phyloP scores from a whole-genome alignment of 2,888 invertebrate species.

The Gisinianus flammeolus region DNA sequence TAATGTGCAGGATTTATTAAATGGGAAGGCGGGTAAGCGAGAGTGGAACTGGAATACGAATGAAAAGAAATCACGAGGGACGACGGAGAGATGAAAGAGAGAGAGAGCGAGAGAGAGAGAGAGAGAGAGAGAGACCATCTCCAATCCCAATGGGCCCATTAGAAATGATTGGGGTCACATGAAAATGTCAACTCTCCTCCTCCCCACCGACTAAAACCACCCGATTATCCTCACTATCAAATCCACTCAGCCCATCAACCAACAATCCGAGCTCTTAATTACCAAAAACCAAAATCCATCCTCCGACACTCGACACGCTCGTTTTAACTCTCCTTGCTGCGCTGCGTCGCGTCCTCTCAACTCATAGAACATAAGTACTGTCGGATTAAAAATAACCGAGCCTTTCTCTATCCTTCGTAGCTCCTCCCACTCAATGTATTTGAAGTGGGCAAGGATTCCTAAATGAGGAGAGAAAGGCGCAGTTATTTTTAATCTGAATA shows the following conservation, averaged over 20 bases:
- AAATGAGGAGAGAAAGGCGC: no score
- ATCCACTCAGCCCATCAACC: constrained; percentile 16
- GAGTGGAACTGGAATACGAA: not conserved
- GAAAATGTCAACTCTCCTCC: constrained; percentile 33
- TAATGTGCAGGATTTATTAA: constrained; percentile 19
- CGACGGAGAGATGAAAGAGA: constrained; percentile 4
- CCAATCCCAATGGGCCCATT: constrained; percentile 36
- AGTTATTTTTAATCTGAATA: no score
- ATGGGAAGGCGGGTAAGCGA: constrained; percentile 33
- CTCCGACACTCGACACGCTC: not conserved
- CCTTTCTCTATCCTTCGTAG: no score
- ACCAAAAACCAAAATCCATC: no score
- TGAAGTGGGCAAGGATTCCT: no score
- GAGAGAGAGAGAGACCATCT: constrained; percentile 1
- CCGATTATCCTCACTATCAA: constrained; percentile 30
- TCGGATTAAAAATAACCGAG: no score
- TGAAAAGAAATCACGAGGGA: not conserved
- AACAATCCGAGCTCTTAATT: constrained; percentile 22
- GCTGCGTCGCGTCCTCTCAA: no score
- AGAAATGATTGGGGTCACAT: constrained; percentile 39
- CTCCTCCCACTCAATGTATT: no score
- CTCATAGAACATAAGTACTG: no score
- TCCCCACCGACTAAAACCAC: constrained; percentile 20
- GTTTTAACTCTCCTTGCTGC: not conserved
- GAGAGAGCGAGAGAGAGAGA: not conserved